Base-by-base conservation (phyloP, 2,797 vertebrate genomes). In the Eulemur albifrons region DNA sequence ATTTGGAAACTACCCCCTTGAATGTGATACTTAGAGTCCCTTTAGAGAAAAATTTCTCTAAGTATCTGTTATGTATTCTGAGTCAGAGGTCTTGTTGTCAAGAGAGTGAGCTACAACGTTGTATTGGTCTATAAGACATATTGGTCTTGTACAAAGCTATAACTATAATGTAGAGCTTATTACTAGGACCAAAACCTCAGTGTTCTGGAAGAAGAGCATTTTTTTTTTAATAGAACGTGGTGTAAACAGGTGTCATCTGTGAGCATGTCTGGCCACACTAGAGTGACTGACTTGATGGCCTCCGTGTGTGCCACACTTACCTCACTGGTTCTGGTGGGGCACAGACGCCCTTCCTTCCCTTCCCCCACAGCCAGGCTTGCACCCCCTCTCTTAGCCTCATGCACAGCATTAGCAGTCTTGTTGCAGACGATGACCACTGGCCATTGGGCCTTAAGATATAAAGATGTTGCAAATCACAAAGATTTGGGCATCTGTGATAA, bases 1-100 rank as follows among this genome's bases (percentile, higher is more conserved):
- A 27, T 90, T 77, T 95, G 63, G 72, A 84, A 92, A 90, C 54
- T 76, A n/a, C 54, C 9, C 43, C 43, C 35, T 87, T 93, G 40
- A 88, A 65, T 50, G 35, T n/a, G 7, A 43, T 57, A 27, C 70
- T 94, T 54, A 59, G 54, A 38, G 72, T 38, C 52, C n/a, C 48
- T 94, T 88, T 59, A 30, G 40, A 82, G 81, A 82, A 63, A 61
- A 81, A n/a, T 6, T 69, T 32, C 35, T 67, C 67, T 30, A 1
- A 0, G 54, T 20, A 52, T 85, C 30, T 67, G 21, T 77, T 81
- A 69, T 0, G 9, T 25, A 23, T 59, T 52, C n/a, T 45, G 20
- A 43, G 50, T 45, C 77, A 43, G 69, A 91, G 21, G 17, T 81
- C n/a, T 82, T 45, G 7, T n/a, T 82, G 82, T 43, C n/a, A 52